These are phyloP conservation scores for Cisticola juncidis DNA, from an alignment of 2,113 vertebrate genomes.

Conservation along the genomic window DNA sequence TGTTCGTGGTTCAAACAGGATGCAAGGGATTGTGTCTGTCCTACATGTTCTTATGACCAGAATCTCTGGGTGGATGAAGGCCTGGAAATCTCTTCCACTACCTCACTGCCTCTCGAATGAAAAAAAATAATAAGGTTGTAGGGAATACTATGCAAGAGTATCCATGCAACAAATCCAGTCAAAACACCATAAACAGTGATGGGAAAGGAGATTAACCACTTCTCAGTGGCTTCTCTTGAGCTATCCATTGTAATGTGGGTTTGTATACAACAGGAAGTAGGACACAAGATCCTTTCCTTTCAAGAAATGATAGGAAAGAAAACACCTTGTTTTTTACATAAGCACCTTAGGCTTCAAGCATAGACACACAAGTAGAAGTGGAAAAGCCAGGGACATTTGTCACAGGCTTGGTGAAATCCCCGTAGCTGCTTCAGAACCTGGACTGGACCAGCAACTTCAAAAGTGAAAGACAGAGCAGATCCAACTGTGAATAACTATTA, in stretches of 20 bases:
- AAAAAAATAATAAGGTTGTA: neutral
- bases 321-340: neutral
- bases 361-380: neutral
- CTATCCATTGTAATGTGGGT: no score
- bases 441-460: neutral
- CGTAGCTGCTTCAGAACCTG: neutral
- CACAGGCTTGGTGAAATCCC: neutral
- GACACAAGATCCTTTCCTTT: accelerated
- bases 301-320: neutral
- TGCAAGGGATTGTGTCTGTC: neutral
- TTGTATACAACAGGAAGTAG: neutral
- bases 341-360: neutral
- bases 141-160: neutral
- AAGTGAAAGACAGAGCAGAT: neutral
- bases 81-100: neutral
- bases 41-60: neutral
- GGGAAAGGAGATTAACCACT: neutral
- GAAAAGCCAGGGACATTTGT: neutral
- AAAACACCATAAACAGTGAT: neutral
- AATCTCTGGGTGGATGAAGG: neutral
- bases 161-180: neutral
- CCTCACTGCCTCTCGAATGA: accelerated
- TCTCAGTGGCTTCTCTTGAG: neutral
- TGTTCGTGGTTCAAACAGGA: neutral
- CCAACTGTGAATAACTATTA: neutral